These are phyloP conservation scores for Dryobotodes eremita DNA, from an alignment of 2,888 invertebrate species.

Conservation along the genomic window DNA sequence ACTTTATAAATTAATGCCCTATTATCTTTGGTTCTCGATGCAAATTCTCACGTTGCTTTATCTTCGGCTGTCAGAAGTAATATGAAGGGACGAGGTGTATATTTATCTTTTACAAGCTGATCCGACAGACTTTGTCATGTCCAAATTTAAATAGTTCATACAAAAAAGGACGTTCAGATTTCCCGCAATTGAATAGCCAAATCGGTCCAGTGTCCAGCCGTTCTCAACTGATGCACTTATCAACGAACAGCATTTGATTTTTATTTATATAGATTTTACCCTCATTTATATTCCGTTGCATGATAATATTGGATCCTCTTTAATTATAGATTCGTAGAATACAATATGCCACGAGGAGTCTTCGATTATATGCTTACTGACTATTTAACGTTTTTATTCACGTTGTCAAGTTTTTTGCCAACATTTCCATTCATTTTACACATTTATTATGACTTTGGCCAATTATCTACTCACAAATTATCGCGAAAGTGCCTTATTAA, in stretches of 20 bases:
- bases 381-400: not conserved
- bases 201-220: no score
- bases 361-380: not conserved
- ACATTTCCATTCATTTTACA: not conserved
- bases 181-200: no score
- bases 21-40: slow-evolving; percentile 31
- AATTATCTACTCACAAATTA: slow-evolving; percentile 4
- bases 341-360: not conserved
- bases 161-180: no score
- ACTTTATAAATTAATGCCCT: slow-evolving; percentile 25
- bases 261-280: no score
- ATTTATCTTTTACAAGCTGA: not conserved
- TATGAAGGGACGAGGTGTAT: slow-evolving; percentile 4
- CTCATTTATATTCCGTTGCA: not conserved
- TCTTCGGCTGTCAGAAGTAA: slow-evolving; percentile 17
- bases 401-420: not conserved
- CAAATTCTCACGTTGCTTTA: slow-evolving; percentile 6
- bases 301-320: not conserved
- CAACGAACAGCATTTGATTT: no score
- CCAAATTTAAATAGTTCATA: no score
- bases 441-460: not conserved
- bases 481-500: not conserved
- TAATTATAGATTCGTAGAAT: not conserved
- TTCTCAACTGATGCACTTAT: no score
- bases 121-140: no score